phyloP scores from a whole-genome alignment of 2,797 vertebrate species.

The Halcyon smyrnensis region DNA sequence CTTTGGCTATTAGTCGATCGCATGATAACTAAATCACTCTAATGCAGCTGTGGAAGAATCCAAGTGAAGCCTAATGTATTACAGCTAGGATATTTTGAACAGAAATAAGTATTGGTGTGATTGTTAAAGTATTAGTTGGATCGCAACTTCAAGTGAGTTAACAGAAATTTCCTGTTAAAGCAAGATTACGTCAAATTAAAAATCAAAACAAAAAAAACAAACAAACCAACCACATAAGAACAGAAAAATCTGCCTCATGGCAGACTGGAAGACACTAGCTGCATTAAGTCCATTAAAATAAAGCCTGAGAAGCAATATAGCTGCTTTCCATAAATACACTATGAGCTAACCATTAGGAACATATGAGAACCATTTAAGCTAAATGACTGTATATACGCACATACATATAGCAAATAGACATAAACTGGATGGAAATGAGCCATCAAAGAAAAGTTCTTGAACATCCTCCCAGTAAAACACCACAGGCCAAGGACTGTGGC shows the following conservation, averaged over 20 bases:
- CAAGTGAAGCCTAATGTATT: background rate
- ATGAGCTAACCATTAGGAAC: background rate
- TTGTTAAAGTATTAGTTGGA: background rate
- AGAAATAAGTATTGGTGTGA: background rate
- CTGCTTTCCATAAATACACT: slow-evolving; percentile 1
- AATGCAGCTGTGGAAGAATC: background rate
- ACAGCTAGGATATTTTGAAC: background rate
- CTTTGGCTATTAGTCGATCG: background rate
- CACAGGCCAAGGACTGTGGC: background rate
- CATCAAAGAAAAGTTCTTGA: slow-evolving; percentile 7
- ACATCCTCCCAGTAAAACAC: background rate
- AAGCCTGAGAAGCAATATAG: slow-evolving; percentile 6
- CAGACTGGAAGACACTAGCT: background rate
- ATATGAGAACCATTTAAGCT: slow-evolving; percentile 19
- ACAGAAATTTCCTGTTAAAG: background rate
- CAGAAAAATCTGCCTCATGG: background rate
- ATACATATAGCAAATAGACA: background rate
- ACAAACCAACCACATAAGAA: background rate
- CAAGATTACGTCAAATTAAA: background rate
- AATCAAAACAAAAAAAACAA: background rate
- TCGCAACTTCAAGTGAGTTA: background rate
- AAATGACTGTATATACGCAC: background rate
- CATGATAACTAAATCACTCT: background rate
- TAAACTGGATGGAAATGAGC: background rate
- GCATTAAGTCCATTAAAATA: background rate